A percentile compares a stretch with the other conserved stretches of the same genome.
These are phyloP conservation scores for Meda fulgida DNA, from an alignment of 2,797 vertebrate species.

Conservation along the genomic window DNA sequence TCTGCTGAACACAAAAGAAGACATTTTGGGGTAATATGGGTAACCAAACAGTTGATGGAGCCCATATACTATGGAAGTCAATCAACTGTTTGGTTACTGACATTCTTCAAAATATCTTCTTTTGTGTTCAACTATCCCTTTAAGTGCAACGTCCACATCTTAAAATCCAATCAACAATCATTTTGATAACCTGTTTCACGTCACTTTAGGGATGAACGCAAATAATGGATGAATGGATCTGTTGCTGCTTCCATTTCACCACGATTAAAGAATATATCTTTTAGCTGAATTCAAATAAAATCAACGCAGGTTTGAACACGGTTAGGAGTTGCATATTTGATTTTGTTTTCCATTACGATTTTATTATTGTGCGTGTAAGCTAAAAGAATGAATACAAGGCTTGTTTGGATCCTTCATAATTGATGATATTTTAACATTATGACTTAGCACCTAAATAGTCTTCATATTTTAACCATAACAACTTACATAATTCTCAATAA, in stretches of 20 bases:
- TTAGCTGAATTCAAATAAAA: background rate
- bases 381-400: conserved; percentile 5
- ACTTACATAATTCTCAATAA: background rate
- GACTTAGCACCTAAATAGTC: background rate
- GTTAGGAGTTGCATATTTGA: background rate
- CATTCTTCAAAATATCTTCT: background rate
- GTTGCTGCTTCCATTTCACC: background rate
- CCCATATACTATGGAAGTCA: background rate
- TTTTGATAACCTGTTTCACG: background rate
- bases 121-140: background rate
- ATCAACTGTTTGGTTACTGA: too few species aligned
- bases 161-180: background rate
- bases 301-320: background rate
- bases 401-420: conserved; percentile 18
- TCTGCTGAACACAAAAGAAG: background rate
- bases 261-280: background rate
- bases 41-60: background rate
- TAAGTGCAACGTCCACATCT: background rate
- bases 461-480: background rate
- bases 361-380: background rate
- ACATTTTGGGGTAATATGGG: background rate
- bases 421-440: background rate
- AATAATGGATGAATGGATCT: background rate
- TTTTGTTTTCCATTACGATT: background rate
- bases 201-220: background rate